Evolutionary conservation across 1,140 invertebrate species (phyloP).

Genomic region (Drosophila lini): DNA sequence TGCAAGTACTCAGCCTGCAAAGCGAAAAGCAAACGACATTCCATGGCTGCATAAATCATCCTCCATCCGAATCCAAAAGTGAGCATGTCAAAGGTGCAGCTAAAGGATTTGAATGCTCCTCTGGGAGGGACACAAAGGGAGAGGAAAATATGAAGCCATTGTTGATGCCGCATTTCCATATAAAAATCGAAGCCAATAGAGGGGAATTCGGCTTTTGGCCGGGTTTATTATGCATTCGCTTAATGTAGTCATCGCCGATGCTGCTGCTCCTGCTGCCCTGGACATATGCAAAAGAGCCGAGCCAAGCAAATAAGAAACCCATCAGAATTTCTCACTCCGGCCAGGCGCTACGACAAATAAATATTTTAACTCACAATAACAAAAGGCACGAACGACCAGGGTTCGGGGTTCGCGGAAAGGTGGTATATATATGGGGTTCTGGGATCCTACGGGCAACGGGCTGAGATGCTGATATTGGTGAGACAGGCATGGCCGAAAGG

Average conservation of each 20-base stretch:
- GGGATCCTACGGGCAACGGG: conserved; percentile 27
- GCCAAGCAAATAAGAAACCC: conserved; percentile 80
- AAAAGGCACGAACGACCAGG: conserved; percentile 59
- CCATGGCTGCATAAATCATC: conserved; percentile 80
- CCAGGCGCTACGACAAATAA: conserved; percentile 82
- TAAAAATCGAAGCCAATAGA: conserved; percentile 72
- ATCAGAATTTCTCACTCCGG: conserved; percentile 82
- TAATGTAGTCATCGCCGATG: conserved; percentile 76
- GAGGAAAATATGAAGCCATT: conserved; percentile 80
- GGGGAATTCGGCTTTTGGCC: conserved; percentile 18
- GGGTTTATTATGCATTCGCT: conserved; percentile 74
- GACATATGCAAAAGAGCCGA: conserved; percentile 74
- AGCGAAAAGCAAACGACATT: conserved; percentile 57
- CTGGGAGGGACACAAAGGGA: conserved; percentile 18
- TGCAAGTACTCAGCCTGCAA: conserved; percentile 15
- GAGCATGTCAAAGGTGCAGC: conserved; percentile 81
- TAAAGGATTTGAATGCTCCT: conserved; percentile 75
- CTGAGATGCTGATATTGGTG: conserved; percentile 29
- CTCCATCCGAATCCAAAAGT: conserved; percentile 56
- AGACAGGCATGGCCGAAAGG: conserved; percentile 14
- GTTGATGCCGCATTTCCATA: conserved; percentile 77
- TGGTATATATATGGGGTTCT: conserved; percentile 3
- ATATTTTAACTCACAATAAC: conserved; percentile 83
- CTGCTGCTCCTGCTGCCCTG: conserved; percentile 25
- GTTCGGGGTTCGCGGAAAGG: conserved; percentile 9